Evolutionary conservation across 2,797 vertebrate genomes (phyloP).

Genomic region (Pempheris klunzingeri): DNA sequence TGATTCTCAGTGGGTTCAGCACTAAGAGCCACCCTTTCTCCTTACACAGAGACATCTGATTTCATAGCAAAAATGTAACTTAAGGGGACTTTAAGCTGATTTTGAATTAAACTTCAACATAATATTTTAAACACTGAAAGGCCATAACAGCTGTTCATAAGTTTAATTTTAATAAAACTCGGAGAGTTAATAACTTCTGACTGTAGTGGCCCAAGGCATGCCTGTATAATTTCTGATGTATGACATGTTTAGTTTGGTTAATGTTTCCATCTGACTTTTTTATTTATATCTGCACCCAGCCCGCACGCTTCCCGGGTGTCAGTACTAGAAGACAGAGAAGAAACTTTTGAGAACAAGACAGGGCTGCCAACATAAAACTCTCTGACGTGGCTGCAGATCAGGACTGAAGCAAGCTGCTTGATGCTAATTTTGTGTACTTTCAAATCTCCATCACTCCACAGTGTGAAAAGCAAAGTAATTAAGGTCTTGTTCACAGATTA

Average conservation of each 20-base stretch:
- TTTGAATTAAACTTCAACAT: slow-evolving; percentile 22
- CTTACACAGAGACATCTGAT: background rate
- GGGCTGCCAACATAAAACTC: slow-evolving; percentile 22
- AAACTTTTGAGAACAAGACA: slow-evolving; percentile 20
- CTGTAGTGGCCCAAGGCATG: background rate
- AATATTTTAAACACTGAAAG: slow-evolving; percentile 7
- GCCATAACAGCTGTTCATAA: background rate
- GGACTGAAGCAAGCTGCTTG: slow-evolving; percentile 1
- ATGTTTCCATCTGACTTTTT: slow-evolving; percentile 43
- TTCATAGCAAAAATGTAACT: slow-evolving; percentile 4
- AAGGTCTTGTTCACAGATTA: background rate
- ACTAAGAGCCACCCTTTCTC: background rate
- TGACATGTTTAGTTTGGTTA: slow-evolving; percentile 21
- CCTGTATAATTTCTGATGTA: slow-evolving; percentile 4
- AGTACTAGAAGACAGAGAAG: no score
- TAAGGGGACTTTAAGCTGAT: slow-evolving; percentile 22
- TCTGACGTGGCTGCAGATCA: slow-evolving; percentile 18
- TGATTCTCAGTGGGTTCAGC: slow-evolving; percentile 12
- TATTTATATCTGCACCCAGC: slow-evolving; percentile 23
- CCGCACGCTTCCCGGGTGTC: slow-evolving; percentile 12
- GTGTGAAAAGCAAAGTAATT: slow-evolving; percentile 8
- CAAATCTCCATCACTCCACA: background rate
- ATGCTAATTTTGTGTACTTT: background rate
- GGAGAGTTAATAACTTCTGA: slow-evolving; percentile 21
- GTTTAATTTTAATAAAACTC: slow-evolving; percentile 26